Base-by-base conservation (phyloP, 2,797 vertebrate genomes). In the Girardinus metallicus region DNA sequence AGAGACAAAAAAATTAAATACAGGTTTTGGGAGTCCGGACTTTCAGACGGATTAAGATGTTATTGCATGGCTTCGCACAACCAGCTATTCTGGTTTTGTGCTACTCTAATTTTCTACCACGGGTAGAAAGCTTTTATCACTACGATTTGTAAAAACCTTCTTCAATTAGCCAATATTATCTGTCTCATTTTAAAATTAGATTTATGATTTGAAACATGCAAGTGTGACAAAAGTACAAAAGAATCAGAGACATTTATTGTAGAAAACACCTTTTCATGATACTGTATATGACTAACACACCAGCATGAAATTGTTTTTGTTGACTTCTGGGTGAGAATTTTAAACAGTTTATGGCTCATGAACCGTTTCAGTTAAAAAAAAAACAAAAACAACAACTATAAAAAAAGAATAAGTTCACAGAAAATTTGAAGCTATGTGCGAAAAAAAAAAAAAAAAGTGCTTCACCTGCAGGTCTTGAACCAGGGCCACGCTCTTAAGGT, bases 401-500 rank as follows among this genome's bases (percentile, higher is more conserved):
- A 80, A 81, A 49, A 18, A 51, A 68, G 31, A 78, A 39, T 16
- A 31, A 71, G 46, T 74, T 31, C 36, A 64, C 8, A 62, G 57
- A 9, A 66, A 51, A 71, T 44, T 34, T 78, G 10, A 46, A 31
- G 13, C 76, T 31, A 34, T 18, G 18, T 57, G 34, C 0, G 4
- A 78, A 72, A 47, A 64, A 60, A 60, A 57, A 70, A 80, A 34
- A 62, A 34, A 34, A 72, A 39, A 53, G 1, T 41, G 73, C 60
- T 83, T 89, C 88, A 92, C 84, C 89, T 89, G 85, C 81, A 80
- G 83, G 84, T 87, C 82, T 87, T 90, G 86, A 93, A 85, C 86
- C 75, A 12, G 21, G 39, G 81, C 90, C 88, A 87, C 81, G 73
- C 79, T 80, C 29, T 85, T 74, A 26, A 55, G 72, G 85, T 86